Evolutionary conservation across 1,140 invertebrate species (phyloP), one percentile per base, ranked within the genome.

Genomic region (Ectropis grisescens): DNA sequence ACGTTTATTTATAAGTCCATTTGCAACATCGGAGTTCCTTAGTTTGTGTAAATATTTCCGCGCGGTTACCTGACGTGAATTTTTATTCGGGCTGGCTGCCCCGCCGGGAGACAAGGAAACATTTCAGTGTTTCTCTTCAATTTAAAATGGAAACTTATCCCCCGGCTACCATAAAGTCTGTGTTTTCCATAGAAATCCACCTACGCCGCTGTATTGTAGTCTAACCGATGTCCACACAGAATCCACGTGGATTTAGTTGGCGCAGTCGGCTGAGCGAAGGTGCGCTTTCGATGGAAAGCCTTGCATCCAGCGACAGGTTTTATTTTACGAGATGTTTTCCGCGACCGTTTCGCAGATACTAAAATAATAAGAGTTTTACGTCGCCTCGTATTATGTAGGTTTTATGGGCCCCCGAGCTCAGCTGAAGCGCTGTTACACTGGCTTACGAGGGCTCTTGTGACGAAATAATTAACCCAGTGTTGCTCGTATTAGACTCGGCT

Each of bases 111-210:
- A 75, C 68, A 68, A 64, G 66, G 59, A 66, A 72, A 65, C 67
- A 69, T 80, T 71, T 71, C 67, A 66, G 60, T 62, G 58, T 74
- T 71, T 72, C 66, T 68, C 62, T 71, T 75, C 62, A 78, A 76
- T 81, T 79, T 79, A 66, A 81, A 81, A 79, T 79, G 66, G 61
- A 76, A 79, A 78, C 76, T 78, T 79, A 78, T 81, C 76, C 70
- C 76, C 53, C 47, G 61, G 62, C 61, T 67, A 60, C 69, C 69
- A 76, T 81, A 81, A 76, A 81, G 76, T 81, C 69, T 74, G 58
- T 61, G 78, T 78, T 78, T 81, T 76, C 72, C 67, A 78, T 80
- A 68, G 65, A 78, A 74, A 76, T 76, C 65, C 67, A 64, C 58
- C 55, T 55, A 65, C 68, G 56, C 59, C 57, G 51, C 35, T 57